These are phyloP conservation scores for Forficula auricularia DNA, from an alignment of 1,140 invertebrate genomes.

Conservation along the genomic window DNA sequence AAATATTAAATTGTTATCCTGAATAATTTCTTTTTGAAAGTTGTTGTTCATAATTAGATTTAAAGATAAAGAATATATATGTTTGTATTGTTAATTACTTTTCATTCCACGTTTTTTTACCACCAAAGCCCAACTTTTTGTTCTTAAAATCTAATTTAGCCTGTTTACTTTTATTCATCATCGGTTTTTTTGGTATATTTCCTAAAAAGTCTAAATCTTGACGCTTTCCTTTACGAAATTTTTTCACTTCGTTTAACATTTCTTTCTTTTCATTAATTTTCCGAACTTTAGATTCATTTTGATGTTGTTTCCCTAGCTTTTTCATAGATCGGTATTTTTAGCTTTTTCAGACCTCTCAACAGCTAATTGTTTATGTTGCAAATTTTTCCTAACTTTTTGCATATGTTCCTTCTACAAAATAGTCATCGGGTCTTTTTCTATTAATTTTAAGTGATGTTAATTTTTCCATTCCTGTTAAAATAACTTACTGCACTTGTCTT, in stretches of 20 bases:
- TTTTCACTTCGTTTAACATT: slow-evolving; percentile 68
- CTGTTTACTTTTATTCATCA: no score
- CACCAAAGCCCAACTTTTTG: slow-evolving; percentile 85
- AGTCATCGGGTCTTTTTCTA: slow-evolving; percentile 82
- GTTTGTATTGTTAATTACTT: no score
- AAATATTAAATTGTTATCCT: no score
- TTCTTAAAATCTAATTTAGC: slow-evolving; percentile 53
- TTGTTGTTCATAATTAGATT: no score
- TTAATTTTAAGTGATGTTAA: slow-evolving; percentile 56
- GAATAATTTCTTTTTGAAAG: no score
- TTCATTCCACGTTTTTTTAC: slow-evolving; percentile 84
- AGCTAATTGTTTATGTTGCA: slow-evolving; percentile 67
- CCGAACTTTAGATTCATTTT: slow-evolving; percentile 64
- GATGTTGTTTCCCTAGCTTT: slow-evolving; percentile 81
- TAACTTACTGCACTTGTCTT: slow-evolving; percentile 76
- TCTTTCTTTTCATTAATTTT: slow-evolving; percentile 50
- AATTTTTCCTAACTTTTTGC: slow-evolving; percentile 73
- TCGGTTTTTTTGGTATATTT: slow-evolving; percentile 41
- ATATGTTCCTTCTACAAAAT: slow-evolving; percentile 97
- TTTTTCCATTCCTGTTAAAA: slow-evolving; percentile 54
- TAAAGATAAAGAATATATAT: no score
- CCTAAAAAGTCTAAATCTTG: slow-evolving; percentile 70
- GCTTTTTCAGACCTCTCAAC: slow-evolving; percentile 76
- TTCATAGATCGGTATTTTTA: slow-evolving; percentile 69
- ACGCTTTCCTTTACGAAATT: slow-evolving; percentile 63